Base-by-base conservation (phyloP, 2,797 vertebrate genomes). In the Syngnathus rostellatus region DNA sequence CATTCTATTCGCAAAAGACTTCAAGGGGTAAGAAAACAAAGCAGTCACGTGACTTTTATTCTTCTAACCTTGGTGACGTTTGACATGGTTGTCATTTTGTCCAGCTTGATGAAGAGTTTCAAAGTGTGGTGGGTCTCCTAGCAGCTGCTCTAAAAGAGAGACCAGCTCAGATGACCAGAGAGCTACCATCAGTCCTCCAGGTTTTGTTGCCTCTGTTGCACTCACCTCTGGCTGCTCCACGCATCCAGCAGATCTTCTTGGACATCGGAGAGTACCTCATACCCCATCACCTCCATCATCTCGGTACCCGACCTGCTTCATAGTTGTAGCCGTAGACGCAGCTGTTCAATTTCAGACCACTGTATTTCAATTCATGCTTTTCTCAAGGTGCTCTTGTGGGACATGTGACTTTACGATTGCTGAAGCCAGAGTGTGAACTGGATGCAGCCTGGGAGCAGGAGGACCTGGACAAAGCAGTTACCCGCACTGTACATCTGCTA, bases 381-480 rank as follows among this genome's bases (percentile, higher is more conserved):
- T 38, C 38, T 61, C 23, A 41, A 99, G 97, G 94, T 57, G 82
- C 85, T 50, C 91, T 99, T 39, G 93, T 97, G 63, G 95, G 94
- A 77, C 93, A 98, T 0, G 94, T 99, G 83, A 98, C 95, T 23
- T 80, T 99, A 77, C 94, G 97, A 17, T 81, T 96, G 80, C 83
- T 98, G 81, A 96, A 95, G 72, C 97, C 97, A 0, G 94, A 94
- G 63, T 99, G 95, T 77, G 88, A 87, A 9, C 79, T 99, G 65
- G 94, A 98, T 61, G 79, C 87, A 37, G 93, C 93, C 2, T 99
- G 97, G 97, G 92, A 84, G 63, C 92, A 98, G 68, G 97, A 99
- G 71, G 93, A 95, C 67, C 84, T 99, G 76, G 78, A 88, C 4
- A 85, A 88, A 23, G 96, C 97, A 48, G 88, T 93, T 50, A 88